These are phyloP conservation scores for Nymphalis io DNA, from an alignment of 1,140 invertebrate genomes.

Conservation along the genomic window DNA sequence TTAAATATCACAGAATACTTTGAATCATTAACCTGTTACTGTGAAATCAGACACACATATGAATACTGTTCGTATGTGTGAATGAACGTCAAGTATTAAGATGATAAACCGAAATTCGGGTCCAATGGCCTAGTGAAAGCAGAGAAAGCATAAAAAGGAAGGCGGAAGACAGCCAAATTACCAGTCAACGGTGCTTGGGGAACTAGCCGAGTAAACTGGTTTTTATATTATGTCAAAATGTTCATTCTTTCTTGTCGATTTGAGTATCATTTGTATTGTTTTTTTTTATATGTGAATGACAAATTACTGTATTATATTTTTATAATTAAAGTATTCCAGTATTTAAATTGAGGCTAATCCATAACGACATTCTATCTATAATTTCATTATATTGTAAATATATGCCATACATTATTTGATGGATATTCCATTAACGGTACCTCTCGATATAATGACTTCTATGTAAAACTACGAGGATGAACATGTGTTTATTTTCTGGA, in stretches of 20 bases:
- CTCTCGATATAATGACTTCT: no score
- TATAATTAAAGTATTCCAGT: no score
- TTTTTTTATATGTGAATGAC: not conserved
- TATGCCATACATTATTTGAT: no score
- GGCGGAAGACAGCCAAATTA: constrained; percentile 36
- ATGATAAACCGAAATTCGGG: constrained; percentile 27
- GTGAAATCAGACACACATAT: not conserved
- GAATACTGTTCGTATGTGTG: not conserved
- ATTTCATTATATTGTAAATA: no score
- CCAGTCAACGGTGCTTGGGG: constrained; percentile 28
- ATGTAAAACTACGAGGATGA: no score
- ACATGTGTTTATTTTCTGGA: no score
- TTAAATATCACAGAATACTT: constrained; percentile 1
- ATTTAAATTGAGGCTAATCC: no score
- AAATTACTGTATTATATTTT: no score
- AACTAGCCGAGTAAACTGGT: constrained; percentile 33
- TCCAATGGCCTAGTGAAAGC: constrained; percentile 40
- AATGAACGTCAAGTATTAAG: constrained; percentile 9
- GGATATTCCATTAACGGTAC: no score
- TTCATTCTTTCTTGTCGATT: constrained; percentile 7
- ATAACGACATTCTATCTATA: no score
- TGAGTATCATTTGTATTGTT: not conserved
- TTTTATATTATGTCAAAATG: constrained; percentile 22
- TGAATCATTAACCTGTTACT: not conserved
- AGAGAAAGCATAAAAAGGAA: constrained; percentile 44